These are phyloP conservation scores for Eueides isabella DNA, from an alignment of 1,140 invertebrate species.

Conservation along the genomic window DNA sequence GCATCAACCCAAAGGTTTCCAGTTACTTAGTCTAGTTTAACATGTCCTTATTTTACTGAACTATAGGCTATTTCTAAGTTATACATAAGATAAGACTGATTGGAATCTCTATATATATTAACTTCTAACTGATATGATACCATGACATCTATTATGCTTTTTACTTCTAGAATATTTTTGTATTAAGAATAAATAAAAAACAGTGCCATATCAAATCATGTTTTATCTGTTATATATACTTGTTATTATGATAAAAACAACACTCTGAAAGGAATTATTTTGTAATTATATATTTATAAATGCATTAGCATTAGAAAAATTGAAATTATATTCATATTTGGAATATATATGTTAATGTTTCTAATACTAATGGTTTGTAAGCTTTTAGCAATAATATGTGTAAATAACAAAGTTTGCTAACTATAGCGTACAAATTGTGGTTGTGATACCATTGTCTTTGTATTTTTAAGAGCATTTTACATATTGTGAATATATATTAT, in stretches of 20 bases:
- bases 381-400: constrained; percentile 10
- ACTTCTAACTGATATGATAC: neutral
- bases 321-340: neutral
- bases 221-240: constrained; percentile 3
- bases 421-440: constrained; percentile 31
- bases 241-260: neutral
- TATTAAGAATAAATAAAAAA: neutral
- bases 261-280: neutral
- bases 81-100: constrained; percentile 61
- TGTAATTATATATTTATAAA: constrained; percentile 31
- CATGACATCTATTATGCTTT: constrained; percentile 12
- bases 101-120: constrained; percentile 53
- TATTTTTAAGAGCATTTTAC: constrained; percentile 2
- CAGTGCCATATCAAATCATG: neutral
- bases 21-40: constrained; percentile 21
- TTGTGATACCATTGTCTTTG: constrained; percentile 34
- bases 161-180: neutral
- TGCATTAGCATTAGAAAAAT: neutral
- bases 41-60: constrained; percentile 6
- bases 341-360: neutral
- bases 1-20: constrained; percentile 41
- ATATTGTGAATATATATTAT: neutral
- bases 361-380: neutral
- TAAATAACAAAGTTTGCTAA: constrained; percentile 33
- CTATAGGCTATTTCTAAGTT: constrained; percentile 5